Evolutionary conservation across 2,888 invertebrate species (phyloP), one percentile per base, ranked within the genome.

Genomic region (Blastobasis lacticolella): DNA sequence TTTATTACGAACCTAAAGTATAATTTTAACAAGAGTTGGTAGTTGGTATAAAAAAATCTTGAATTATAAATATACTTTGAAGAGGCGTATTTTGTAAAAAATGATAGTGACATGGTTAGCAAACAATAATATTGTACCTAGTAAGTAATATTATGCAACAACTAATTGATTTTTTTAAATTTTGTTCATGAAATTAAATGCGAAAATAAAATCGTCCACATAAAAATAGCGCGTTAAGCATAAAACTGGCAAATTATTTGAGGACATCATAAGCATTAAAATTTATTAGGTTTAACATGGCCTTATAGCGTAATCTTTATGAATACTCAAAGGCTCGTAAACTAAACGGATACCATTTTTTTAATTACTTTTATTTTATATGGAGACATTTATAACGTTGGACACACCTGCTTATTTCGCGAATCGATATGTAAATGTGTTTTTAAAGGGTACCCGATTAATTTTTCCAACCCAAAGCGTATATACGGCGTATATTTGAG

Each of bases 281-380:
- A 23, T 23, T 23, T 23, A 23, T 23, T 23, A 23, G 72, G 68
- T 67, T 69, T 67, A 60, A 72, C 66, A 66, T 63, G 60, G 53
- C 64, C 64, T 72, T 67, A 73, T 69, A 71, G 57, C 57, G 56
- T 73, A 72, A 78, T 75, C 72, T 81, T 81, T 78, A 81, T 75
- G 69, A 70, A 69, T 68, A 66, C 68, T 68, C 63, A 66, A 67
- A 68, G 63, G 51, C 60, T 73, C 78, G 67, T 81, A 78, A 81
- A 80, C 55, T 56, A 54, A 53, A 56, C 63, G 61, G 54, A 72
- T 73, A 75, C 70, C 68, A 63, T 67, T 61, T 64, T 60, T 59
- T 60, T 64, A 69, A 66, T 64, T 63, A 54, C 56, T 65, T 68
- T 71, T 66, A 71, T 69, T 61, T 65, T 60, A 60, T 57, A 56